A percentile compares a stretch with the other conserved stretches of the same genome.
These are phyloP conservation scores for Dryococelus australis DNA, from an alignment of 2,888 invertebrate species.

Conservation along the genomic window DNA sequence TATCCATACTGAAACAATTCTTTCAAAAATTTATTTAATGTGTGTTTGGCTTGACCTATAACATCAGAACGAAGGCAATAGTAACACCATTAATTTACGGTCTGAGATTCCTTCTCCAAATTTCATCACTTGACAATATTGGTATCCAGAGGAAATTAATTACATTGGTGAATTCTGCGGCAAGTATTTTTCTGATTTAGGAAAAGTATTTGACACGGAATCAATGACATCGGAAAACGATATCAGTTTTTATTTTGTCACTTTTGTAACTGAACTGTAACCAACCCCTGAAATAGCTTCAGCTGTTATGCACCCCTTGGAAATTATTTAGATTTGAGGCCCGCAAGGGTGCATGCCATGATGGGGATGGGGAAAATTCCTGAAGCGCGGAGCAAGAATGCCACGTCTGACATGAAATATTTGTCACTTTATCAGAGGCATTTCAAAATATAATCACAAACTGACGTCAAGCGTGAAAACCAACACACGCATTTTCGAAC, in stretches of 20 bases:
- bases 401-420: neutral
- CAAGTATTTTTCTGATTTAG: neutral
- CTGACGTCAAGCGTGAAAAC: neutral
- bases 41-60: no score
- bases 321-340: neutral
- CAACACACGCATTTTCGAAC: no score
- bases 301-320: neutral
- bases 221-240: constrained; percentile 16
- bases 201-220: neutral
- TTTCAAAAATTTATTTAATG: no score
- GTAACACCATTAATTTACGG: no score
- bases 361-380: neutral
- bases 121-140: neutral
- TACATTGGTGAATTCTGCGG: neutral
- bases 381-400: neutral
- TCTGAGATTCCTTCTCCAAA: neutral
- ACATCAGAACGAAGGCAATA: no score
- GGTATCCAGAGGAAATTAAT: neutral
- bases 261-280: neutral
- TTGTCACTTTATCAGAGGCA: neutral
- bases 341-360: neutral
- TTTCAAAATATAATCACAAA: neutral
- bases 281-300: neutral
- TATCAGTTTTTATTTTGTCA: constrained; percentile 1
- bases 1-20: no score